phyloP scores from a whole-genome alignment of 2,797 vertebrate genomes.

The Rachycentron canadum region DNA sequence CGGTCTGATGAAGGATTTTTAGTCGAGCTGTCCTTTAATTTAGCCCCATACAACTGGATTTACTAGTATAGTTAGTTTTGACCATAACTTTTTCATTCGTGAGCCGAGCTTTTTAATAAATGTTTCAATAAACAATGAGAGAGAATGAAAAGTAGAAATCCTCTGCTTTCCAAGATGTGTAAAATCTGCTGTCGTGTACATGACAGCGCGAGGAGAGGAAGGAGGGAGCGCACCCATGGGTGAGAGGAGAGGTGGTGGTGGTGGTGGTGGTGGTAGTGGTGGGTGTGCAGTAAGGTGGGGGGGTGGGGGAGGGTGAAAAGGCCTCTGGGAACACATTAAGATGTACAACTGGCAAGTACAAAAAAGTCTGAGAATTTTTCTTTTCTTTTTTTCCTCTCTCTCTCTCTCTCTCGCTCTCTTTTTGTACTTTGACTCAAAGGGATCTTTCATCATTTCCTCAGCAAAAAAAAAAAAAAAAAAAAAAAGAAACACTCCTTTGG shows the following conservation, averaged over 20 bases:
- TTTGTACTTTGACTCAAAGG: slow-evolving; percentile 77
- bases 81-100: background rate
- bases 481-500: slow-evolving; percentile 66
- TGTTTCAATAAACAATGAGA: background rate
- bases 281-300: slow-evolving; percentile 47
- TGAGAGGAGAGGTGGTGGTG: slow-evolving; percentile 44
- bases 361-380: slow-evolving; percentile 67
- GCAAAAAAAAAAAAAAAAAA: no score
- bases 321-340: slow-evolving; percentile 86
- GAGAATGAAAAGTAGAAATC: background rate
- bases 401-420: slow-evolving; percentile 33
- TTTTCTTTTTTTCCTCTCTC: slow-evolving; percentile 39
- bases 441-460: slow-evolving; percentile 80
- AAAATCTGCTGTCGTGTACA: slow-evolving; percentile 39
- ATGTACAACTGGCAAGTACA: slow-evolving; percentile 84
- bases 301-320: slow-evolving; percentile 70
- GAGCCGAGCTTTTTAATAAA: background rate
- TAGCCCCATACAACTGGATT: background rate
- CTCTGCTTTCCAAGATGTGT: slow-evolving; percentile 26
- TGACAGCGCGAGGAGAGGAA: slow-evolving; percentile 4
- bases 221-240: slow-evolving; percentile 49
- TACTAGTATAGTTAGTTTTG: background rate
- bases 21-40: slow-evolving; percentile 6
- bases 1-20: background rate
- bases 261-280: slow-evolving; percentile 28